phyloP scores from a whole-genome alignment of 2,888 invertebrate species.

The Lycocerus yunnanus region DNA sequence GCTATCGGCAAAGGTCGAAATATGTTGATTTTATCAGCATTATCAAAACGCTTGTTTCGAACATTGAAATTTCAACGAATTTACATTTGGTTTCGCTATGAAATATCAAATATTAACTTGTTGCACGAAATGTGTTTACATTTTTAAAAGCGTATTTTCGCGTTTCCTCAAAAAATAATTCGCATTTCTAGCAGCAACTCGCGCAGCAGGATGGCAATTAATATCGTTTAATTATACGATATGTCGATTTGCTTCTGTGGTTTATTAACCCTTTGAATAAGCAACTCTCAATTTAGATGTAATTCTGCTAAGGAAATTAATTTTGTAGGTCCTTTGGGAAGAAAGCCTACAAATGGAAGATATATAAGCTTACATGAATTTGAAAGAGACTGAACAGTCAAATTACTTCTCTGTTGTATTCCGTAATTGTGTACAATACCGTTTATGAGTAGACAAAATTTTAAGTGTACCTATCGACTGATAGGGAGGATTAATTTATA shows the following conservation, averaged over 20 bases:
- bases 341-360: background rate
- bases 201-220: background rate
- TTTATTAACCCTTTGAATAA: conserved; percentile 7
- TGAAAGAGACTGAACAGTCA: background rate
- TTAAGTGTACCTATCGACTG: too few species aligned
- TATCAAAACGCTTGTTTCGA: background rate
- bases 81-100: background rate
- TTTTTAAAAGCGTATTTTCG: background rate
- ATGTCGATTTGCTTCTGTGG: conserved; percentile 11
- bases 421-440: background rate
- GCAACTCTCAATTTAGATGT: background rate
- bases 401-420: background rate
- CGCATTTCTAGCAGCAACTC: background rate
- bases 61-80: background rate
- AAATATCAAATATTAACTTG: background rate
- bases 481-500: background rate
- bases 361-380: background rate
- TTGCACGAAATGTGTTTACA: background rate
- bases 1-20: background rate
- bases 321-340: background rate
- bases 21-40: background rate
- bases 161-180: background rate
- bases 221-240: background rate
- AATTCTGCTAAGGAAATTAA: conserved; percentile 1
- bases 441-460: background rate